Evolutionary conservation across 1,140 invertebrate species (phyloP).

Genomic region (Aphaenogaster ashmeadi): DNA sequence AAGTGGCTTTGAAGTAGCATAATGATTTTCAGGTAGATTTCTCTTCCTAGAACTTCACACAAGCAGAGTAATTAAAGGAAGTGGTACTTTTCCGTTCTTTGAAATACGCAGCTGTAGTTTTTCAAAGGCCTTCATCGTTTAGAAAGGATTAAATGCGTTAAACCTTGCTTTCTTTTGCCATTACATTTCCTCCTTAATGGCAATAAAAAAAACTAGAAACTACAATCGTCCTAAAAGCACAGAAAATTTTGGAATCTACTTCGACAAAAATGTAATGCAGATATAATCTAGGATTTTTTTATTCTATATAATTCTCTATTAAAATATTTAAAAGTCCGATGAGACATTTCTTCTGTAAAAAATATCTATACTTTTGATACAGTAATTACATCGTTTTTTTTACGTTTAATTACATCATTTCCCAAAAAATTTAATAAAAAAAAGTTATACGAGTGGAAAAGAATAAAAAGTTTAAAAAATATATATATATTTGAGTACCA

Average conservation of each 20-base stretch:
- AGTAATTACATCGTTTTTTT: background rate
- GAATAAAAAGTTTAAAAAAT: background rate
- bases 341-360: background rate
- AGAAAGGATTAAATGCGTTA: constrained; percentile 64
- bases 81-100: constrained; percentile 63
- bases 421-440: background rate
- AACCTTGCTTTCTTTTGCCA: constrained; percentile 51
- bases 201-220: constrained; percentile 38
- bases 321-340: background rate
- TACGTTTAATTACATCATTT: background rate
- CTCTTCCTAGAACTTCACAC: constrained; percentile 49
- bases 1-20: constrained; percentile 53
- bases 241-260: constrained; percentile 2
- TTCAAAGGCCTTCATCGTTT: constrained; percentile 55
- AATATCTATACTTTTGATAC: background rate
- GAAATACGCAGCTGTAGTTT: constrained; percentile 53
- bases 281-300: background rate
- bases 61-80: constrained; percentile 64
- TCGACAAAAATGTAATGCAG: background rate
- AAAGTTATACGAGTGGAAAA: background rate
- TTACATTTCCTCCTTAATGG: constrained; percentile 36
- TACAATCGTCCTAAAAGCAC: constrained; percentile 19
- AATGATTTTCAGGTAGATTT: constrained; percentile 54
- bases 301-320: background rate
- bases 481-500: background rate